Percentiles rank a stretch among this genome's conserved stretches.
These are phyloP conservation scores for Gymnopithys bicolor DNA, from an alignment of 2,797 vertebrate species.

Conservation along the genomic window DNA sequence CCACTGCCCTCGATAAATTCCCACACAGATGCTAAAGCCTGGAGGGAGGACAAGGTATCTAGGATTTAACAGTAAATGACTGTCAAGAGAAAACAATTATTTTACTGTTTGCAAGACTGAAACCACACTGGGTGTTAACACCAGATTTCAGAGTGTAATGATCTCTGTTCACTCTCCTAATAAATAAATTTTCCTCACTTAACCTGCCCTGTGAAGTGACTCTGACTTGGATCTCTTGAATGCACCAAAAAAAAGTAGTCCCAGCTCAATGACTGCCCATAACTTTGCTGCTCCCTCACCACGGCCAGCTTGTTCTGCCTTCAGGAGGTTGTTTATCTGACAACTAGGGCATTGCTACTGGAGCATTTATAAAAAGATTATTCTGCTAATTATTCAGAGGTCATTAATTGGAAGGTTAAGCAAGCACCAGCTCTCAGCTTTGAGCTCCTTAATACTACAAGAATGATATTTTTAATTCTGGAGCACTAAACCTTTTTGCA, in stretches of 20 bases:
- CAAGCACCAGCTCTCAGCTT: not conserved
- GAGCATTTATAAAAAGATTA: constrained; percentile 37
- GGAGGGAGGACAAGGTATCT: not conserved
- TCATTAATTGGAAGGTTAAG: constrained; percentile 6
- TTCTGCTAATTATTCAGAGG: constrained; percentile 18
- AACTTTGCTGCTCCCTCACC: constrained; percentile 7
- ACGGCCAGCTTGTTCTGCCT: not conserved
- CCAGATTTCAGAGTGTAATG: not conserved
- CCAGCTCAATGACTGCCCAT: not conserved
- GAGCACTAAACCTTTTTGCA: not conserved
- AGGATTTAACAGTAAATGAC: not conserved
- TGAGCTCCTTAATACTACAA: not conserved
- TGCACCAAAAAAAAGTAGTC: not conserved
- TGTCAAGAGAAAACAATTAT: not conserved
- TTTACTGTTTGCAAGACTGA: not conserved
- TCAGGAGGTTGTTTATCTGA: not conserved
- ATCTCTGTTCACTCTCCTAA: not conserved
- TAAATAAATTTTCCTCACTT: not conserved
- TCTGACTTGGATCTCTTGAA: not conserved
- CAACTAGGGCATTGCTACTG: not conserved
- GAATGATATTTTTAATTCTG: not conserved
- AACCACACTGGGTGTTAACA: not conserved
- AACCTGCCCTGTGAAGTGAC: not conserved
- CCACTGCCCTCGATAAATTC: not conserved
- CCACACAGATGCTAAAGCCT: not conserved